Percentiles rank a stretch among this genome's conserved stretches.
phyloP scores from a whole-genome alignment of 2,113 vertebrate species.

The Lamprotornis superbus region DNA sequence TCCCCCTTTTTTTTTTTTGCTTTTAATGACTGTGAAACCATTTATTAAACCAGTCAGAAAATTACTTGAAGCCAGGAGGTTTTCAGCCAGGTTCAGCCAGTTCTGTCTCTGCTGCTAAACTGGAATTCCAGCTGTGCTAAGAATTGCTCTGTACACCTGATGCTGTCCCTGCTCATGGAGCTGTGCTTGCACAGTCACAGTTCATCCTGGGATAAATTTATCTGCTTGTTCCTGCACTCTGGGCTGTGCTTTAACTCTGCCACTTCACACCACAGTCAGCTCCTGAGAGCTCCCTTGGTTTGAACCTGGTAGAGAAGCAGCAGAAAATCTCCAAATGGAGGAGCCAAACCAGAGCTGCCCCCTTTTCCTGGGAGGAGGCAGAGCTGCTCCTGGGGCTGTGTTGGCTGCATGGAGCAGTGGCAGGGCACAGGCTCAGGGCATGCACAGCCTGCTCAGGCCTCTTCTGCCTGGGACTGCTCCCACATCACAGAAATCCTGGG shows the following conservation, averaged over 20 bases:
- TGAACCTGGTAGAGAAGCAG: background rate
- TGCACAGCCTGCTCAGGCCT: no score
- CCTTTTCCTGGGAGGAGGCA: background rate
- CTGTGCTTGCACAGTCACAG: background rate
- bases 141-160: background rate
- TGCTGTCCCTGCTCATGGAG: background rate
- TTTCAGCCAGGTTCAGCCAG: background rate
- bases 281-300: background rate
- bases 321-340: background rate
- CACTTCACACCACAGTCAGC: background rate
- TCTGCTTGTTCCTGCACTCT: background rate
- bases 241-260: background rate
- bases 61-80: background rate
- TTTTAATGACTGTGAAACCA: background rate
- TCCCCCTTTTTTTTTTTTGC: background rate
- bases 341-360: background rate
- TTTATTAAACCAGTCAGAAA: slow-evolving; percentile 1
- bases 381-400: background rate
- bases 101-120: background rate
- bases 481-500: background rate
- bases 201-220: background rate
- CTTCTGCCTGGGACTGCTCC: background rate
- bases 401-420: background rate
- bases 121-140: background rate
- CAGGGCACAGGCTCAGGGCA: background rate